These are phyloP conservation scores for Motacilla alba DNA, from an alignment of 2,113 vertebrate genomes.

Conservation along the genomic window DNA sequence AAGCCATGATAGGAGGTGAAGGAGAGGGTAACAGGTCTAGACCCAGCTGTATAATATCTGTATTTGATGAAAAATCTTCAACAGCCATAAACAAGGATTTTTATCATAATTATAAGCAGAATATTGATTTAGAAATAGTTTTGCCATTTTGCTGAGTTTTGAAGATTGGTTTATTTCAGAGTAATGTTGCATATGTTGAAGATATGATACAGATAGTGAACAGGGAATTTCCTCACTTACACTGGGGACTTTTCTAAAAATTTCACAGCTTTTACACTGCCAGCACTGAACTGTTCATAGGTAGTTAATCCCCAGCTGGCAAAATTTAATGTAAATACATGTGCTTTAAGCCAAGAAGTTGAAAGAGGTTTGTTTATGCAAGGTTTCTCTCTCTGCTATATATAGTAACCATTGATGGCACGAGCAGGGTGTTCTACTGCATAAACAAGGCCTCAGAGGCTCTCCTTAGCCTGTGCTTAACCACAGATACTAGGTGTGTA, in stretches of 20 bases:
- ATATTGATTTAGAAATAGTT: neutral
- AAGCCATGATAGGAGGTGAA: neutral
- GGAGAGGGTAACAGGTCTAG: neutral
- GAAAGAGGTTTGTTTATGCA: neutral
- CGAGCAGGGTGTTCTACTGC: neutral
- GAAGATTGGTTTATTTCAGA: neutral
- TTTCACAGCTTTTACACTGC: neutral
- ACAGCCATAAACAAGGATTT: neutral
- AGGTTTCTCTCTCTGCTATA: neutral
- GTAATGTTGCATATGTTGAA: neutral
- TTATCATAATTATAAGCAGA: neutral
- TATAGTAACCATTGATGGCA: neutral
- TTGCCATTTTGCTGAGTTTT: neutral
- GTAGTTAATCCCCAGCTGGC: neutral
- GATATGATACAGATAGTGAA: neutral
- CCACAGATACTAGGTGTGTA: slow-evolving; percentile 32
- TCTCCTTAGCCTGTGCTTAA: slow-evolving; percentile 11
- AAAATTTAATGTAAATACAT: neutral
- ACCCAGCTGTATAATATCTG: neutral
- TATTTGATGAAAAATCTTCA: neutral
- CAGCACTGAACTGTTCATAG: neutral
- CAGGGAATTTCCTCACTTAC: neutral
- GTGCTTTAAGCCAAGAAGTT: neutral
- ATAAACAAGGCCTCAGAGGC: neutral
- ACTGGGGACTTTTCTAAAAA: neutral